Conservation (phyloP, 2,113 vertebrate genomes). For the Propithecus coquereli region DNA sequence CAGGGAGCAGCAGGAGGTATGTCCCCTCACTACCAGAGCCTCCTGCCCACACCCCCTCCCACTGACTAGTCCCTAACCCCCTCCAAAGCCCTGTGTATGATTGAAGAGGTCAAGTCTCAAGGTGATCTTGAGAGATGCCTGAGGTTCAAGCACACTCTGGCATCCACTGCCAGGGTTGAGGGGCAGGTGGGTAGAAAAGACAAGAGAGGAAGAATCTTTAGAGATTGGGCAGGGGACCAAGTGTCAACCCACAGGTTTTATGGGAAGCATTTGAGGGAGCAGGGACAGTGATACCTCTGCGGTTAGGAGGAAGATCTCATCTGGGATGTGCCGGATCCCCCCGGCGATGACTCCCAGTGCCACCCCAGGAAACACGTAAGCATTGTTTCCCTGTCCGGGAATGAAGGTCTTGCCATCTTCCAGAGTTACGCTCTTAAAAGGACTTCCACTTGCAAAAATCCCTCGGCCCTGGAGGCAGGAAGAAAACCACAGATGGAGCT, state of each 20-base stretch:
- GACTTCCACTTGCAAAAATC: conserved; percentile 97
- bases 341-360: conserved; percentile 93
- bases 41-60: not conserved
- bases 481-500: conserved; percentile 27
- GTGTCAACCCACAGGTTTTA: not conserved
- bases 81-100: not conserved
- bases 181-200: not conserved
- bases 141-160: not conserved
- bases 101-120: not conserved
- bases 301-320: conserved; percentile 95
- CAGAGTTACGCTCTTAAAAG: conserved; percentile 92
- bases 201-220: not conserved
- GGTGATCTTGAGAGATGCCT: not conserved
- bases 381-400: conserved; percentile 98
- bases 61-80: not conserved
- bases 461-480: conserved; percentile 88
- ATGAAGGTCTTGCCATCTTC: conserved; percentile 91
- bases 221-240: not conserved
- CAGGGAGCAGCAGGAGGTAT: too few species aligned
- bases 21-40: not conserved
- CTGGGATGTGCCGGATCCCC: conserved; percentile 92
- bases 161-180: not conserved
- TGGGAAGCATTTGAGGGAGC: not conserved
- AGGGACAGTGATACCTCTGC: conserved; percentile 87
- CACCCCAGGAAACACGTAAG: conserved; percentile 97